Evolutionary conservation across 2,888 invertebrate genomes (phyloP).

Genomic region (Eupithecia subfuscata): DNA sequence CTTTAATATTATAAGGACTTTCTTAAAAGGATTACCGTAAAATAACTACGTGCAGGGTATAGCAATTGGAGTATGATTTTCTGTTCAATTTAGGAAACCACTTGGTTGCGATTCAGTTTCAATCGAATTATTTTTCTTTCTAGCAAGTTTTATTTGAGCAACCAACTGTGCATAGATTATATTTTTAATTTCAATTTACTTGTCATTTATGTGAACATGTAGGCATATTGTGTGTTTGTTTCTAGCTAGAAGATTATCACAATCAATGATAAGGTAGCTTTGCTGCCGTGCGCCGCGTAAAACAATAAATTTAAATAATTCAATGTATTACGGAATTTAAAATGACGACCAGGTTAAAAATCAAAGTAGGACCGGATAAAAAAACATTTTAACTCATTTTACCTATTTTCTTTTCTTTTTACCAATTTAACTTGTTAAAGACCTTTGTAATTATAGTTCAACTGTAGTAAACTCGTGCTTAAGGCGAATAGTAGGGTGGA

Average conservation of each 20-base stretch:
- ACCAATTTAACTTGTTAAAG: background rate
- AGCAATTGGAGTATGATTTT: background rate
- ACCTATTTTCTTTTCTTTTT: background rate
- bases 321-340: background rate
- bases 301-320: no score
- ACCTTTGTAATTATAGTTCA: background rate
- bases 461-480: background rate
- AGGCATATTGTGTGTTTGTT: background rate
- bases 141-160: background rate
- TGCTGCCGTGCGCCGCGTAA: no score
- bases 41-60: constrained; percentile 18
- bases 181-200: no score
- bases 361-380: no score
- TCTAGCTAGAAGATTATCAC: no score
- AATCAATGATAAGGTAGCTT: no score
- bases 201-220: background rate
- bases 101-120: background rate
- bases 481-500: no score
- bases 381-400: no score
- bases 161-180: background rate
- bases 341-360: no score
- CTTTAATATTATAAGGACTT: constrained; percentile 26
- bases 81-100: background rate
- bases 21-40: constrained; percentile 24
- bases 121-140: background rate